Conservation (phyloP, 2,113 vertebrate species). For the Sisor rabdophorus region DNA sequence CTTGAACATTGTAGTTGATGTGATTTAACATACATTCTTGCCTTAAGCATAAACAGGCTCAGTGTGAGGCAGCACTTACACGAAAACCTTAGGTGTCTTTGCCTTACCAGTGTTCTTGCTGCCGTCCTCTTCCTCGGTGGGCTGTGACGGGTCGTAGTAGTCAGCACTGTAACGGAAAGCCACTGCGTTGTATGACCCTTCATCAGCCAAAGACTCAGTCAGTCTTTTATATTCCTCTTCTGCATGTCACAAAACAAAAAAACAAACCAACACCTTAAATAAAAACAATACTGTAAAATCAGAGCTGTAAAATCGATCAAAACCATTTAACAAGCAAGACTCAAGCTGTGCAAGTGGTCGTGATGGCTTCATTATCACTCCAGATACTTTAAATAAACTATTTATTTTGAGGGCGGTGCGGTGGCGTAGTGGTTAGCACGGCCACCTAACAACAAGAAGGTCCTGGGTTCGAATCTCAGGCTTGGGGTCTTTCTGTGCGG, state of each 20-base stretch:
- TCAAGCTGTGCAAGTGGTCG: background rate
- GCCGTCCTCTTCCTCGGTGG: conserved; percentile 92
- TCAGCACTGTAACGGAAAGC: conserved; percentile 91
- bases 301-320: no score
- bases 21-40: no score
- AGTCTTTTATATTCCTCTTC: conserved; percentile 98
- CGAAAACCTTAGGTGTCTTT: background rate
- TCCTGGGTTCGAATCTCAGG: no score
- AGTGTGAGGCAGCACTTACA: no score
- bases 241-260: conserved; percentile 62
- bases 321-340: background rate
- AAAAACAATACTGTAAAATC: background rate
- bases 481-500: no score
- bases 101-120: conserved; percentile 78
- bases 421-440: no score
- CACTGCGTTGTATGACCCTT: conserved; percentile 89
- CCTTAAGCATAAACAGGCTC: background rate
- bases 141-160: conserved; percentile 97
- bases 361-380: no score
- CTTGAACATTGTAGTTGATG: no score
- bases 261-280: background rate
- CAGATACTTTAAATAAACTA: no score
- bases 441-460: no score
- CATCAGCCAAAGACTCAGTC: conserved; percentile 92
- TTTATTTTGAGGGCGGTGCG: no score